Evolutionary conservation across 2,797 vertebrate species (phyloP).

Genomic region (Acipenser ruthenus): DNA sequence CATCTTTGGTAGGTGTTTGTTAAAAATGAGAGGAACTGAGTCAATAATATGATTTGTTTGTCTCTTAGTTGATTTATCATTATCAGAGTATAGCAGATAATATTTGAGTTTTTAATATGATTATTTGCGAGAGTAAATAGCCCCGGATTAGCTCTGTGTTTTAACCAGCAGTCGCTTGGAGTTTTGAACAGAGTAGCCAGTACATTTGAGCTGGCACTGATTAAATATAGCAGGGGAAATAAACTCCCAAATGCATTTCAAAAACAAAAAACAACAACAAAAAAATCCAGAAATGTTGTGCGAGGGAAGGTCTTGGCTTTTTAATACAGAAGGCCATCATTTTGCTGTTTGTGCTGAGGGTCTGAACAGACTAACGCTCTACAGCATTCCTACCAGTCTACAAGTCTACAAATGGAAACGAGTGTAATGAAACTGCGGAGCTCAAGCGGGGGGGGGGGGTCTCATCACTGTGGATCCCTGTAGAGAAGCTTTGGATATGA

Average conservation of each 20-base stretch:
- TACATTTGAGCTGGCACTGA: not conserved
- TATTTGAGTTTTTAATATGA: too few species aligned
- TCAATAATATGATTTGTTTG: not conserved
- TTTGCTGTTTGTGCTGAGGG: too few species aligned
- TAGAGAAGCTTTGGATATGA: not conserved
- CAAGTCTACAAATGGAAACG: not conserved
- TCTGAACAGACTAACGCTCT: too few species aligned
- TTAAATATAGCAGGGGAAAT: constrained; percentile 1
- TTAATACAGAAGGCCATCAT: too few species aligned
- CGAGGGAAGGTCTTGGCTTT: constrained; percentile 13
- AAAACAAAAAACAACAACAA: not conserved
- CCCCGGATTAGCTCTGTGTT: not conserved
- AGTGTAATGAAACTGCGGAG: not conserved
- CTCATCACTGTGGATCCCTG: not conserved
- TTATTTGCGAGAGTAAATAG: too few species aligned
- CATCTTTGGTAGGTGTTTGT: not conserved
- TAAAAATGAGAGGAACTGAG: not conserved
- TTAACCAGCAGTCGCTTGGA: constrained; percentile 11
- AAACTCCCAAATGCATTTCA: not conserved
- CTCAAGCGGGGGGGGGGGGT: not conserved
- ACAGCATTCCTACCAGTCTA: not conserved
- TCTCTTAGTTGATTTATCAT: not conserved
- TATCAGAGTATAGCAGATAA: not conserved
- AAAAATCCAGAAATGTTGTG: not conserved
- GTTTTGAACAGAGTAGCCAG: constrained; percentile 6